A percentile compares a stretch with the other conserved stretches of the same genome.
Evolutionary conservation across 2,113 vertebrate genomes (phyloP).

Genomic region (Rhinolophus sinicus): DNA sequence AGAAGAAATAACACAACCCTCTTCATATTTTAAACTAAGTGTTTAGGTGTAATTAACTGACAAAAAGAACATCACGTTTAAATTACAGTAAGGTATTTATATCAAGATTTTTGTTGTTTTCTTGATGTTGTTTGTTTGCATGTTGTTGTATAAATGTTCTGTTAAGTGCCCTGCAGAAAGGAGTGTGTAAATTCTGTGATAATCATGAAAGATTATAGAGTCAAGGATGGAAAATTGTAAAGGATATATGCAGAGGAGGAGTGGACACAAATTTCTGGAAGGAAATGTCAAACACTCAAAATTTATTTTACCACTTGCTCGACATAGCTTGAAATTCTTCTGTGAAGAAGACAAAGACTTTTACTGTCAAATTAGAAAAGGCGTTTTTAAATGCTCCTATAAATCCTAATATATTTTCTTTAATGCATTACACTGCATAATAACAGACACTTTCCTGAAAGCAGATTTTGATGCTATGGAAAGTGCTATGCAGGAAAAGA

Average conservation of each 20-base stretch:
- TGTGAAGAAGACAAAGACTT: neutral
- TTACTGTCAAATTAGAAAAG: neutral
- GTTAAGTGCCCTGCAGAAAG: neutral
- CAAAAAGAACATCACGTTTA: neutral
- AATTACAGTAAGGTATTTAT: neutral
- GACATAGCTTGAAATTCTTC: neutral
- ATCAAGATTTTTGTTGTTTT: neutral
- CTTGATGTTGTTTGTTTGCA: neutral
- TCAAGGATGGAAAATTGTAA: neutral
- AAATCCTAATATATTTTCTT: neutral
- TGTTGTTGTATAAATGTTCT: neutral
- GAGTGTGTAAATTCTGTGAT: neutral
- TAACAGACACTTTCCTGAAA: neutral
- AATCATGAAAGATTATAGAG: neutral
- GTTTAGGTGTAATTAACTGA: neutral
- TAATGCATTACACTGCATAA: neutral
- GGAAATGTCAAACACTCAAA: neutral
- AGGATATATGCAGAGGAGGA: neutral
- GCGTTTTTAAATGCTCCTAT: neutral
- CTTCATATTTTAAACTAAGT: neutral
- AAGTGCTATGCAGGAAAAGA: neutral
- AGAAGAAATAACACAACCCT: neutral
- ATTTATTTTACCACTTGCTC: neutral
- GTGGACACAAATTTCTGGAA: neutral
- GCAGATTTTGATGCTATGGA: neutral